These are phyloP conservation scores for Caenorhabditis panamensis DNA, from an alignment of 2,888 invertebrate genomes.

Conservation along the genomic window DNA sequence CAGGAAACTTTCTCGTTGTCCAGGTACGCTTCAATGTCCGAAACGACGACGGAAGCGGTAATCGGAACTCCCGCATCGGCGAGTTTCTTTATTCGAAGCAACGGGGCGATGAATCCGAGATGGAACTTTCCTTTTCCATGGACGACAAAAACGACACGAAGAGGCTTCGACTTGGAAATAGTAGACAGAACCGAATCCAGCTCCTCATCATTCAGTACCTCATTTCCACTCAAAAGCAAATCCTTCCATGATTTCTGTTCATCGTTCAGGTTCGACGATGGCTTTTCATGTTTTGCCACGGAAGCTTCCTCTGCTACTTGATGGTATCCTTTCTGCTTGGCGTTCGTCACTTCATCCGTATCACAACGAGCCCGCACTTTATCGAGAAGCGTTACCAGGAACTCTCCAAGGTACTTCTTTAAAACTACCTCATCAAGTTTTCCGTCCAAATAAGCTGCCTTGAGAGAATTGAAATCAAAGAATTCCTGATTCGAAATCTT, in stretches of 20 bases:
- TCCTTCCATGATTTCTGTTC: conserved; percentile 44
- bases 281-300: not conserved
- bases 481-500: conserved; percentile 67
- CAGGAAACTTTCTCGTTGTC: conserved; percentile 76
- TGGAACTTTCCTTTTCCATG: conserved; percentile 72
- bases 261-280: conserved; percentile 18
- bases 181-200: conserved; percentile 18
- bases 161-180: conserved; percentile 27
- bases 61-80: conserved; percentile 56
- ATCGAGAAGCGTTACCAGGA: conserved; percentile 72
- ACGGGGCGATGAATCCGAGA: conserved; percentile 66
- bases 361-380: conserved; percentile 68
- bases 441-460: conserved; percentile 67
- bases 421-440: conserved; percentile 61
- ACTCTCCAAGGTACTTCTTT: conserved; percentile 69
- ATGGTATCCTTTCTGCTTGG: conserved; percentile 36
- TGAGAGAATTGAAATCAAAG: conserved; percentile 60
- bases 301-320: not conserved
- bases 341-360: conserved; percentile 64
- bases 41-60: conserved; percentile 70
- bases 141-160: conserved; percentile 63
- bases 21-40: conserved; percentile 78
- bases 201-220: conserved; percentile 8
- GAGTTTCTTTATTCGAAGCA: conserved; percentile 63
- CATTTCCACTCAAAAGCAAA: conserved; percentile 8